Evolutionary conservation across 1,140 invertebrate species (phyloP).

Genomic region (Aphaenogaster rudis): DNA sequence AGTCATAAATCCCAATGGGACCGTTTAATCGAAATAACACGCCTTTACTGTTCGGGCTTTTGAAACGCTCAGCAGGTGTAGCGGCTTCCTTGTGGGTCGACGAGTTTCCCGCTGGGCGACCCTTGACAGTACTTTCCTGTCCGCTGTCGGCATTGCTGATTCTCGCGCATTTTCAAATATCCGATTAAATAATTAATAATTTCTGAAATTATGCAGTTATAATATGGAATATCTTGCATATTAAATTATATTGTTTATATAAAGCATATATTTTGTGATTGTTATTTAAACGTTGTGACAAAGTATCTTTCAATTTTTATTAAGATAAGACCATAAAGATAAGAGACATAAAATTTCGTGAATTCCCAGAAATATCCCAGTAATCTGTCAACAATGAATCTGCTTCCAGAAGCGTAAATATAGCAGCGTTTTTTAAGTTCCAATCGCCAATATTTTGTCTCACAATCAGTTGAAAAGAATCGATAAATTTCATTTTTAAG

Average conservation of each 20-base stretch:
- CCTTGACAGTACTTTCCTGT: constrained; percentile 15
- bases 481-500: not conserved
- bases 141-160: not conserved
- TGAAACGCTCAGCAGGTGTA: constrained; percentile 38
- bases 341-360: not conserved
- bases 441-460: not conserved
- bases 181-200: not conserved
- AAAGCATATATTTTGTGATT: not conserved
- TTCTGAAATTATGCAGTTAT: not conserved
- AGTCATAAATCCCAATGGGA: constrained; percentile 19
- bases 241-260: not conserved
- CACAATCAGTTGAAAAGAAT: not conserved
- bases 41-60: constrained; percentile 35
- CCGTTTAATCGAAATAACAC: constrained; percentile 40
- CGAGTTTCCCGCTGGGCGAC: constrained; percentile 31
- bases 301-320: not conserved
- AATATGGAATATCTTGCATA: not conserved
- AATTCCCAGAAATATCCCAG: not conserved
- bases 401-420: not conserved
- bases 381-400: not conserved
- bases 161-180: not conserved
- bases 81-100: constrained; percentile 10
- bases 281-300: not conserved
- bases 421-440: not conserved
- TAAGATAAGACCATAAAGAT: not conserved